Conservation (phyloP, 2,113 vertebrate genomes). For the Atrichornis clamosus region DNA sequence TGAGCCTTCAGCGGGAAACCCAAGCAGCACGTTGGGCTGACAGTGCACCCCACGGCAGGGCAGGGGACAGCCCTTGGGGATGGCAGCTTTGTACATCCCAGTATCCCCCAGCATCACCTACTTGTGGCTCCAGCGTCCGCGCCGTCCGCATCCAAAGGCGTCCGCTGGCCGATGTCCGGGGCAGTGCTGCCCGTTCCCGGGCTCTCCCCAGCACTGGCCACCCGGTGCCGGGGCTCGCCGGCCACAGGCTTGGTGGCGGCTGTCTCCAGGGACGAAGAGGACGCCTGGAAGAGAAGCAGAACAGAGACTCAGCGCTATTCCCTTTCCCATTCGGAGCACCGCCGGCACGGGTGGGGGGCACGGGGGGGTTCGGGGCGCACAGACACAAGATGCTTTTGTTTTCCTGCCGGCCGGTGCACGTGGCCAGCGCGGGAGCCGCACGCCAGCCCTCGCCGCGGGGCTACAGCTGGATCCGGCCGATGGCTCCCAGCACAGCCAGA, state of each 20-base stretch:
- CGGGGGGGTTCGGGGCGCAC: neutral
- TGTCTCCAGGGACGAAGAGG: slow-evolving; percentile 42
- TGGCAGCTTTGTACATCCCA: accelerated
- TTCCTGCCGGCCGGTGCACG: neutral
- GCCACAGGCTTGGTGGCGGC: neutral
- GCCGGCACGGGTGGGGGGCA: neutral
- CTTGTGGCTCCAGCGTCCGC: slow-evolving; percentile 61
- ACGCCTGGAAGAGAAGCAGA: slow-evolving; percentile 51
- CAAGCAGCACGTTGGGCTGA: neutral
- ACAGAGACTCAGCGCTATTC: neutral
- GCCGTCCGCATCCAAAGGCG: slow-evolving; percentile 28
- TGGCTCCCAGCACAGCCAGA: slow-evolving; percentile 25
- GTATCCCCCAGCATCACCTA: slow-evolving; percentile 3
- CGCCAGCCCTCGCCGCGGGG: neutral
- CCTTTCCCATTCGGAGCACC: neutral
- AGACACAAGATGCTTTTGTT: slow-evolving; percentile 33
- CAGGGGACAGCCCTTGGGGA: neutral
- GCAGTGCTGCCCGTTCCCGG: neutral
- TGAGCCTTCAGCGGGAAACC: neutral
- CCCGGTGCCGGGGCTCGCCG: slow-evolving; percentile 16
- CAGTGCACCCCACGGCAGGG: accelerated
- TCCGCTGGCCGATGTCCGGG: slow-evolving; percentile 15
- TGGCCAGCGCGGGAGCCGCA: neutral
- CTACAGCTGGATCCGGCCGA: slow-evolving; percentile 34
- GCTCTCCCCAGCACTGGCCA: neutral